Evolutionary conservation across 2,797 vertebrate genomes (phyloP).

Genomic region (Gallinago stenura): DNA sequence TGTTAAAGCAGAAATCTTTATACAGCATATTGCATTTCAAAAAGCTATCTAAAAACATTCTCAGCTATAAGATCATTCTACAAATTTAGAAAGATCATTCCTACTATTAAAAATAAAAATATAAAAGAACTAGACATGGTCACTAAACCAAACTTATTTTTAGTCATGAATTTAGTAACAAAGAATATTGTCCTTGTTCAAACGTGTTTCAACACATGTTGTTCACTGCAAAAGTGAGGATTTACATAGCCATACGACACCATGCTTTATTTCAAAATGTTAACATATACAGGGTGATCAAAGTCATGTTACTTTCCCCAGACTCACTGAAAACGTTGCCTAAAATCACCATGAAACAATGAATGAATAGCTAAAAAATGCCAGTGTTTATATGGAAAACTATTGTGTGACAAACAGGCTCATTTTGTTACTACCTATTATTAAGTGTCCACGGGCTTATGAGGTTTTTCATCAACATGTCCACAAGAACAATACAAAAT

Average conservation of each 20-base stretch:
- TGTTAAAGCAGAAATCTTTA: constrained; percentile 42
- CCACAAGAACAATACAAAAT: background rate
- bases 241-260: background rate
- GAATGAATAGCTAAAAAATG: background rate
- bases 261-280: background rate
- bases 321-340: background rate
- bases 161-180: background rate
- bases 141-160: constrained; percentile 21
- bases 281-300: background rate
- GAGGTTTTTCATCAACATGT: background rate
- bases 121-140: background rate
- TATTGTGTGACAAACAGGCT: background rate
- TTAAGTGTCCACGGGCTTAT: background rate
- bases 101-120: background rate
- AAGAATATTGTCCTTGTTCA: background rate
- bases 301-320: background rate
- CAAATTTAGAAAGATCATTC: constrained; percentile 13
- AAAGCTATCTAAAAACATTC: constrained; percentile 17
- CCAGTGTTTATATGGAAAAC: background rate
- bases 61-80: constrained; percentile 17
- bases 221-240: background rate
- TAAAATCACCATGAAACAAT: background rate
- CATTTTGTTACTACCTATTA: background rate
- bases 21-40: constrained; percentile 7
- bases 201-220: background rate